Evolutionary conservation across 2,888 invertebrate species (phyloP), one percentile per base, ranked within the genome.

Genomic region (Apotomis turbidana): DNA sequence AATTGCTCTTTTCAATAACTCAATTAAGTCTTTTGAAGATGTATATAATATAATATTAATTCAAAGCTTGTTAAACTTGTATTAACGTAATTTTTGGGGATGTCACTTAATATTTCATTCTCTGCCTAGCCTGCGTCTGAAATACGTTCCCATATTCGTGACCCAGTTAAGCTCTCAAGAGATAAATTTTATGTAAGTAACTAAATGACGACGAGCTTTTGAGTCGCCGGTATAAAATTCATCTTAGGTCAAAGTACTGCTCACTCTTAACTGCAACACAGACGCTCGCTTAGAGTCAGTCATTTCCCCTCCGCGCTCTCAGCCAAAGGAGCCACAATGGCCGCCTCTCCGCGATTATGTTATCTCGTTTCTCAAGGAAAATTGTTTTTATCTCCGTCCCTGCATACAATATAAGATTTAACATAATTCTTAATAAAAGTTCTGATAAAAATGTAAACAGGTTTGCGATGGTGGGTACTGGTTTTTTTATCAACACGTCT

Each of bases 301-400:
- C 70, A 68, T 75, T 74, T 74, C 69, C 71, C 68, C 68, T 68
- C 71, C 70, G 52, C 63, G 54, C 63, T 62, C 51, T 51, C 63
- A 44, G 54, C 74, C 52, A 57, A 58, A 66, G 60, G 74, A 55
- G 58, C 54, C 63, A 75, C 75, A 74, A 76, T 70, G 54, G 67
- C 52, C 68, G 70, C 73, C 54, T 68, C 58, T 27, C 57, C 58
- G 68, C 64, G 63, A 70, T 74, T 75, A 75, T 74, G 73, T 76
- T 76, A 76, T 75, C 76, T 54, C 75, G 13, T 60, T 60, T 70
- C 61, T 70, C 55, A 55, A 68, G 51, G 70, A 64, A 61, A 73
- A 76, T 74, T 71, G 71, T 75, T 74, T 75, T 73, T 69, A 73
- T 70, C 70, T 73, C 63, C 72, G 15, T 66, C 68, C 63, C 68